Evolutionary conservation across 2,888 invertebrate genomes (phyloP).

Genomic region (Agrilus cyanescens): DNA sequence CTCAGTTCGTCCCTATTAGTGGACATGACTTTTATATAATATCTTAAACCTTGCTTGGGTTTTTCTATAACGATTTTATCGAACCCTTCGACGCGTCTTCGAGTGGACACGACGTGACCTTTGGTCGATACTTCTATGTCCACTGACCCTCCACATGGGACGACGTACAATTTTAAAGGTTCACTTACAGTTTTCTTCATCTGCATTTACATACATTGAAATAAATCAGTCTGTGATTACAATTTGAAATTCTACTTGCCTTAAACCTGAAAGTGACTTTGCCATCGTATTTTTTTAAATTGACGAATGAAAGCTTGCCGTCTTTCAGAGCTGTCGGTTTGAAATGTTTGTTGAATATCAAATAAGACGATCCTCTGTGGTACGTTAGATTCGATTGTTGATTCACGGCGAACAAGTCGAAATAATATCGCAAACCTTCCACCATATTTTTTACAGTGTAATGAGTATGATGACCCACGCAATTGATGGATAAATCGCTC

Average conservation of each 20-base stretch:
- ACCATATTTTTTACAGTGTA: slow-evolving; percentile 37
- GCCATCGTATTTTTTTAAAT: slow-evolving; percentile 40
- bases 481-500: slow-evolving; percentile 25
- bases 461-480: slow-evolving; percentile 39
- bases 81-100: slow-evolving; percentile 37
- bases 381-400: slow-evolving; percentile 39
- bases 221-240: slow-evolving; percentile 1
- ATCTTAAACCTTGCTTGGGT: slow-evolving; percentile 36
- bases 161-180: slow-evolving; percentile 34
- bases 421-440: slow-evolving; percentile 38
- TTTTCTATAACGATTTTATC: slow-evolving; percentile 32
- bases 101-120: slow-evolving; percentile 29
- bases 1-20: slow-evolving; percentile 40
- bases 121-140: slow-evolving; percentile 37
- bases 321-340: slow-evolving; percentile 36
- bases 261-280: slow-evolving; percentile 44
- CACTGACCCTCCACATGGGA: slow-evolving; percentile 45
- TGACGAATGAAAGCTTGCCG: slow-evolving; percentile 37
- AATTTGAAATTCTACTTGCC: slow-evolving; percentile 27
- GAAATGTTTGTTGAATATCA: slow-evolving; percentile 29
- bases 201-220: slow-evolving; percentile 20
- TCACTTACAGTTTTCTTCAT: slow-evolving; percentile 21
- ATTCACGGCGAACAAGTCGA: slow-evolving; percentile 44
- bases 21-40: slow-evolving; percentile 39
- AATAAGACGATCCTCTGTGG: slow-evolving; percentile 35